Conservation (phyloP, 2,113 vertebrate species). For the Channa argus region DNA sequence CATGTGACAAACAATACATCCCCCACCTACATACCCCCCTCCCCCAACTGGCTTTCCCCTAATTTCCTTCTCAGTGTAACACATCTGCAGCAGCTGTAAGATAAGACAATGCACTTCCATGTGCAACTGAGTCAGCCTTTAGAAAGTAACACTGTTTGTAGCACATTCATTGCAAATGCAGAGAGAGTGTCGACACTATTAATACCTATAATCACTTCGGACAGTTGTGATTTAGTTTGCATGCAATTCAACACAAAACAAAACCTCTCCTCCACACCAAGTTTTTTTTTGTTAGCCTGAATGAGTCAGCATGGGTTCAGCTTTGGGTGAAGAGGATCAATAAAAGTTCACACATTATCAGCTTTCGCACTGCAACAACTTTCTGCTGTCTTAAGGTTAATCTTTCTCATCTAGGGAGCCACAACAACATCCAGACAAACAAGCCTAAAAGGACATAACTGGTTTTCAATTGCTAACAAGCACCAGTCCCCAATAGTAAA, state of each 20-base stretch:
- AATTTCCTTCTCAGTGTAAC: slow-evolving; percentile 31
- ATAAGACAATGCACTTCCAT: not conserved
- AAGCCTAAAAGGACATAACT: too few species aligned
- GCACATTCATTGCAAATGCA: not conserved
- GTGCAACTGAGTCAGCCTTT: slow-evolving; percentile 28
- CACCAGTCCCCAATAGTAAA: too few species aligned
- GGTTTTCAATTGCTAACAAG: too few species aligned
- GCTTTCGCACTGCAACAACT: too few species aligned
- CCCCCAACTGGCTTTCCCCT: slow-evolving; percentile 8
- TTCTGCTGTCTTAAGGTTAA: not conserved
- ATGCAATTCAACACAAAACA: not conserved
- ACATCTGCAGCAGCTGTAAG: slow-evolving; percentile 55
- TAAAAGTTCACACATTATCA: too few species aligned
- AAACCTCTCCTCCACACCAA: too few species aligned
- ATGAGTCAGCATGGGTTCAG: not conserved
- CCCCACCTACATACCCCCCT: not conserved
- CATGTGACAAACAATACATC: slow-evolving; percentile 27
- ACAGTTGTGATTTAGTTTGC: slow-evolving; percentile 15
- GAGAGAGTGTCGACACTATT: not conserved
- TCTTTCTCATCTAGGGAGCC: too few species aligned
- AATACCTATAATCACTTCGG: not conserved
- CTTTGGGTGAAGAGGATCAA: not conserved
- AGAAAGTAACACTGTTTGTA: not conserved
- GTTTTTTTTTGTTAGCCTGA: too few species aligned
- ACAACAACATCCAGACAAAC: too few species aligned